Base-by-base conservation (phyloP, 2,797 vertebrate genomes). In the Clarias fuscus region DNA sequence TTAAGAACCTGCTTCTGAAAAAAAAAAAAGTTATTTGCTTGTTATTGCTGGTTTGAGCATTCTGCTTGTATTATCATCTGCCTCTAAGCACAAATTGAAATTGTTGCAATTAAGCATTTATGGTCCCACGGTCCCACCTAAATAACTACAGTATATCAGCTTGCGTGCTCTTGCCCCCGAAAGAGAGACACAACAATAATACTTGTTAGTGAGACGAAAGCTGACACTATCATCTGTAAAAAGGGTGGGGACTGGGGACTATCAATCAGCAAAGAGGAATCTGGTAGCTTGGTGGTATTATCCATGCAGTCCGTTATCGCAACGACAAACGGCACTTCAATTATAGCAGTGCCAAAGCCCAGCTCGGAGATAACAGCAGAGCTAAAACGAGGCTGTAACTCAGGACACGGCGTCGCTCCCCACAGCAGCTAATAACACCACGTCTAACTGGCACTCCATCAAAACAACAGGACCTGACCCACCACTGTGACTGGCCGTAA, bases 221-320 rank as follows among this genome's bases (percentile, higher is more conserved):
- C 82, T 70, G 83, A 83, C 73, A 85, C 67, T 84, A 85, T 86
- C 64, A 40, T 62, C 78, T 80, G 62, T 71, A 85, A 73, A 89
- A 75, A 82, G 89, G 86, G 85, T 84, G 78, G 89, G 87, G 90
- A 82, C 71, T 82, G 10, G 24, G 82, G 62, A 81, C 81, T 68
- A 92, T 91, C 91, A 91, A 91, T 94, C 90, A 80, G 82, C 88
- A 70, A 90, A 89, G 89, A 90, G 91, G 83, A 86, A 84, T 82
- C 58, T 89, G 83, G 86, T 92, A 82, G 88, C 87, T 22, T 83
- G 72, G 79, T 85, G 83, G 90, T 88, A 90, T 78, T 88, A 91
- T 80, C 77, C 80, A 88, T 79, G 88, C 83, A 88, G 89, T 87
- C 85, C 70, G 58, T 92, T 91, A 92, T 93, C 91, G 85, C 83